Conservation (phyloP, 2,113 vertebrate genomes). For the Colossoma macropomum region DNA sequence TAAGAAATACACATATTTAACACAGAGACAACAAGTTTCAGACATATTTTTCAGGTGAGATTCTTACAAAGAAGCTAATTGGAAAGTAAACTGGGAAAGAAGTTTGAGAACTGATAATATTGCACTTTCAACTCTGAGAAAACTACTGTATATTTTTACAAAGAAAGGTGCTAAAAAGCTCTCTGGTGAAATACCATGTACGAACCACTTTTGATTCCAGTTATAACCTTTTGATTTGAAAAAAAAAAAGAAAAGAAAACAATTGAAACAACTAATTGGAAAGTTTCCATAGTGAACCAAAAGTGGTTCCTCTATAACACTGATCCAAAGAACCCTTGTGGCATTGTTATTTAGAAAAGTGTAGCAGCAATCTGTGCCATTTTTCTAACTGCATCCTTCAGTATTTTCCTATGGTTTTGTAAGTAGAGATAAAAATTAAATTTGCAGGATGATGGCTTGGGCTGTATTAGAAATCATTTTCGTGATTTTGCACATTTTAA, state of each 20-base stretch:
- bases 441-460: neutral
- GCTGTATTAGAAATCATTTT: neutral
- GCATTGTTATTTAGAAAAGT: neutral
- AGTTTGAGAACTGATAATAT: neutral
- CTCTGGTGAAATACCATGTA: no score
- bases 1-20: neutral
- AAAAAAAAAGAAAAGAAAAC: no score
- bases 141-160: neutral
- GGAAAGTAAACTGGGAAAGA: slow-evolving; percentile 8
- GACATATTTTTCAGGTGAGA: neutral
- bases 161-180: no score
- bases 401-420: slow-evolving; percentile 23
- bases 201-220: no score
- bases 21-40: neutral
- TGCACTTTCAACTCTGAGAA: neutral
- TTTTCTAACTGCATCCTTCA: neutral
- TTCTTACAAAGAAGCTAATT: neutral
- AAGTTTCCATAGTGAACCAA: neutral
- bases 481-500: neutral
- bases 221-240: no score
- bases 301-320: no score
- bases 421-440: slow-evolving; percentile 11
- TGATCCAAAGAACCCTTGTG: neutral
- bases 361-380: neutral
- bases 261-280: neutral